Conservation (phyloP, 2,113 vertebrate species). For the Prunella himalayana region DNA sequence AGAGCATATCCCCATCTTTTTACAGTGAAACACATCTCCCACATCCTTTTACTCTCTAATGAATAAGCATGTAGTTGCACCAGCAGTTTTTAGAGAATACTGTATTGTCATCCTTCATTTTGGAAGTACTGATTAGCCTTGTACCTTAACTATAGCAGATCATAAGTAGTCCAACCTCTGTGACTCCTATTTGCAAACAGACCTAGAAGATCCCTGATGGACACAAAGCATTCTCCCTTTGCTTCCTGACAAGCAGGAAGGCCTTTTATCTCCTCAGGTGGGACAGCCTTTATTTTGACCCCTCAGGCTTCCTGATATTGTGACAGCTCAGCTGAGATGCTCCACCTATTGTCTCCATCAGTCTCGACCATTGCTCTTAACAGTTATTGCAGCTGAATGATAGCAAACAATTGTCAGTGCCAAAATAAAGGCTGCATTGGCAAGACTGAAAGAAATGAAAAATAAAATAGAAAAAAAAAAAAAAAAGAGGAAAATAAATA, state of each 20-base stretch:
- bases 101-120: not conserved
- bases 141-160: not conserved
- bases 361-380: not conserved
- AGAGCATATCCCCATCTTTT: not conserved
- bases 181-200: not conserved
- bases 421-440: not conserved
- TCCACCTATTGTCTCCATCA: not conserved
- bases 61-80: not conserved
- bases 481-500: not conserved
- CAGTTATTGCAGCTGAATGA: not conserved
- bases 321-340: not conserved
- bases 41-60: not conserved
- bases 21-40: not conserved
- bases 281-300: not conserved
- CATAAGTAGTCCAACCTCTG: not conserved
- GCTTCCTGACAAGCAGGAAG: not conserved
- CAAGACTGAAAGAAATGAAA: not conserved
- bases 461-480: fast-evolving
- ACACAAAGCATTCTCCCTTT: not conserved
- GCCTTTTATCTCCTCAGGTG: not conserved
- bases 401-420: not conserved
- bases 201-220: not conserved
- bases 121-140: not conserved
- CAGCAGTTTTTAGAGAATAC: not conserved
- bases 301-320: not conserved